Base-by-base conservation (phyloP, 2,113 vertebrate genomes). In the Ophiodon elongatus region DNA sequence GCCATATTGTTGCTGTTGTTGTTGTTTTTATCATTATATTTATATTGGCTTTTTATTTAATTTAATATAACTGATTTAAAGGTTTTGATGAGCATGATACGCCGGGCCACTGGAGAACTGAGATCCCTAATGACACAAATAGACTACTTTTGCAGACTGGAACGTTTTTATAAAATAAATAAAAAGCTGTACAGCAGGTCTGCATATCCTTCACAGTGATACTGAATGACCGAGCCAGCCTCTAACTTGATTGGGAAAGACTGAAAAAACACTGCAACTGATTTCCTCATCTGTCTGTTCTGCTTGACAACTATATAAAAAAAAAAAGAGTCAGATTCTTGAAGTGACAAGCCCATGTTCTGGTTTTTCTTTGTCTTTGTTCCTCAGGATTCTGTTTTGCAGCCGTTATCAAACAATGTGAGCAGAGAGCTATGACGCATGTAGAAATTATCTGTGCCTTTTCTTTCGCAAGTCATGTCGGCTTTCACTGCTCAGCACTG, bases 301-400 rank as follows among this genome's bases (percentile, higher is more conserved):
- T 68, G 76, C 60, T 67, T 60, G 62, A 66, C 21, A 1, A 21
- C 63, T 9, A 10, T 54, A 75, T n/a, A 4, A 69, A 68, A 78
- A 69, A 29, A 19, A 59, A 33, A n/a, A n/a, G n/a, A n/a, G n/a
- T 79, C 13, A 3, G 8, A 70, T 59, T 82, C 45, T 41, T 56
- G 6, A 17, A 2, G 23, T 4, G 33, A 43, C 63, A 21, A 45
- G 41, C 23, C 54, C 15, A 23, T 54, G 66, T 45, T 73, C 70
- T 79, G 68, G 43, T 84, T 76, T 62, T 31, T 54, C 52, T 62
- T 35, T 39, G 4, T 19, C 39, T 60, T 75, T 76, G 72, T 83
- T 43, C 25, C 37, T 64, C 7, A 8, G 45, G 11, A 31, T 56
- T 72, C 2, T 39, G 31, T 56, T 75, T 37, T 13, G 41, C 67